phyloP scores from a whole-genome alignment of 2,113 vertebrate genomes.

The Cryptotis parvus region DNA sequence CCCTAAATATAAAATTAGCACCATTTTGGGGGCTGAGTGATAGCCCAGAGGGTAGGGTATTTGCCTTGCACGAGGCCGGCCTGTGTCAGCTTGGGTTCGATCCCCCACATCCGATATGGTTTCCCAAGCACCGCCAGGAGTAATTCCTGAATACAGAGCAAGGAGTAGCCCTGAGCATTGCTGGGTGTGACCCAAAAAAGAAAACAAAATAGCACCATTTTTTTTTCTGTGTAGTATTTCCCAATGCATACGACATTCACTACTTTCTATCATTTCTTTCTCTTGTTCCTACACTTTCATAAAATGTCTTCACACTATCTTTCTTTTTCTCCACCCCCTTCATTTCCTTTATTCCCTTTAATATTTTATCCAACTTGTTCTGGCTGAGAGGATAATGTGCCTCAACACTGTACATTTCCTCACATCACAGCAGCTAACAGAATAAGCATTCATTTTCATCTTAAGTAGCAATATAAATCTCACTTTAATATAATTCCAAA shows the following conservation, averaged over 20 bases:
- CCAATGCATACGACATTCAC: background rate
- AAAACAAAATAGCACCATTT: background rate
- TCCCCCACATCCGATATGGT: too few relatives aligned
- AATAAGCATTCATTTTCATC: constrained; percentile 84
- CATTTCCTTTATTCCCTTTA: background rate
- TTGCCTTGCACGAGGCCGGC: too few relatives aligned
- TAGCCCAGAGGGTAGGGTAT: too few relatives aligned
- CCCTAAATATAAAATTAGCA: background rate
- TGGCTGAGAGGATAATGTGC: background rate
- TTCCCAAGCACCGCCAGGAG: too few relatives aligned
- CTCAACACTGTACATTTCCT: constrained; percentile 10
- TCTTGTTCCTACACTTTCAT: background rate
- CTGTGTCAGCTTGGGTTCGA: too few relatives aligned
- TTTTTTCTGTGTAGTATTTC: background rate
- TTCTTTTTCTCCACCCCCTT: background rate
- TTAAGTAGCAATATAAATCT: constrained; percentile 73
- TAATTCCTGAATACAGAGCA: too few relatives aligned
- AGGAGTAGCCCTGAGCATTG: too few relatives aligned
- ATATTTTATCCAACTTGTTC: background rate
- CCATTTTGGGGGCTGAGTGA: too few relatives aligned
- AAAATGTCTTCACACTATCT: background rate
- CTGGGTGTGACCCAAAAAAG: too few relatives aligned
- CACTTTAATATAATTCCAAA: constrained; percentile 74
- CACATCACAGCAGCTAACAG: constrained; percentile 40
- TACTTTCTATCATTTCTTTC: background rate